Percentiles rank a stretch among this genome's conserved stretches.
Evolutionary conservation across 2,113 vertebrate genomes (phyloP).

Genomic region (Australoheros scitulus): DNA sequence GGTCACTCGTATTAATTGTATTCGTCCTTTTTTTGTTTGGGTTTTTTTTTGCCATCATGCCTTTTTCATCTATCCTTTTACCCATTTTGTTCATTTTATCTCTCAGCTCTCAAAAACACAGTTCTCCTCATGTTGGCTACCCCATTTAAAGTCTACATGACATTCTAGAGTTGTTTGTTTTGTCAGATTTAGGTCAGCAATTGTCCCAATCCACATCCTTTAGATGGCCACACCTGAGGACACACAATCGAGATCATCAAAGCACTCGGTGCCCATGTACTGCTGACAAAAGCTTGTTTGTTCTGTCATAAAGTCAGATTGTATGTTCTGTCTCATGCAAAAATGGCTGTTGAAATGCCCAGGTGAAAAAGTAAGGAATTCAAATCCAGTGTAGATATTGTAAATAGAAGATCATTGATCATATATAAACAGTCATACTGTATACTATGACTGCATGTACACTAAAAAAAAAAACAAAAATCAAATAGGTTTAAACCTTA

Average conservation of each 20-base stretch:
- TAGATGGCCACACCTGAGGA: constrained; percentile 50
- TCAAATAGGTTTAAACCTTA: too few relatives aligned
- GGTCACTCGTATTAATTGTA: neutral
- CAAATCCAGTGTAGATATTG: neutral
- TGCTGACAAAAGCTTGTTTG: neutral
- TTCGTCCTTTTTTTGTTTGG: neutral
- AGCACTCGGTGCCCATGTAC: neutral
- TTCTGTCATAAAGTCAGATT: neutral
- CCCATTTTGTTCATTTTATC: neutral
- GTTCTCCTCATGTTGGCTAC: neutral
- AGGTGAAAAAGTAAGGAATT: neutral
- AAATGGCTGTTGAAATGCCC: neutral
- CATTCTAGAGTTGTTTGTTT: neutral
- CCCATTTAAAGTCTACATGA: neutral
- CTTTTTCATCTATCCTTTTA: neutral
- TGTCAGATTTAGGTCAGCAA: constrained; percentile 48
- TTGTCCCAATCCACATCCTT: constrained; percentile 32
- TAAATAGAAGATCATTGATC: neutral
- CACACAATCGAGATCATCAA: constrained; percentile 25
- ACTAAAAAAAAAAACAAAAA: too few relatives aligned
- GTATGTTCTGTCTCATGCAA: neutral
- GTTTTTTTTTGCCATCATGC: too few relatives aligned
- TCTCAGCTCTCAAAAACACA: neutral
- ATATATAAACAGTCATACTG: neutral
- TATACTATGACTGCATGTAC: too few relatives aligned